Conservation (phyloP, 2,888 invertebrate species). For the Ceraclea dissimilis region DNA sequence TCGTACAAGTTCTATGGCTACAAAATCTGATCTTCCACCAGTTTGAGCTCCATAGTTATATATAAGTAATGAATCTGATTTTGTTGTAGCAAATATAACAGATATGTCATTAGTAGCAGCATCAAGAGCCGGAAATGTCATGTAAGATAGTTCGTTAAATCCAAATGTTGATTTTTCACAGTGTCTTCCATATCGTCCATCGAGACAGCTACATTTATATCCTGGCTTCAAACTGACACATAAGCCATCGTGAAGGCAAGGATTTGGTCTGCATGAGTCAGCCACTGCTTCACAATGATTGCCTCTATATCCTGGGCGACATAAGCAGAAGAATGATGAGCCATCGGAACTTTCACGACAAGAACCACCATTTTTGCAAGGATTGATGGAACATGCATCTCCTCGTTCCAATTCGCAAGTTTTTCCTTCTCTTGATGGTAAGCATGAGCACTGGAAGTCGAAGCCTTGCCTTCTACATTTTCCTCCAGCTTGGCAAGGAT, state of each 20-base stretch:
- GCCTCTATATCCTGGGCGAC: constrained; percentile 85
- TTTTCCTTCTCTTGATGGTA: constrained; percentile 70
- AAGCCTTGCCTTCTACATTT: constrained; percentile 77
- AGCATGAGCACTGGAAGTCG: constrained; percentile 79
- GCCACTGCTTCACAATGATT: constrained; percentile 83
- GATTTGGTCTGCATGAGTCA: constrained; percentile 87
- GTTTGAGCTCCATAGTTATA: constrained; percentile 87
- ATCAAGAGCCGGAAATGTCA: constrained; percentile 80
- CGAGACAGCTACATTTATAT: constrained; percentile 77
- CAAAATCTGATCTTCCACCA: constrained; percentile 85
- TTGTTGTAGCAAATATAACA: constrained; percentile 84
- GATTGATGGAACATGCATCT: constrained; percentile 76
- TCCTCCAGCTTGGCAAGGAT: constrained; percentile 79
- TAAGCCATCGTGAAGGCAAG: constrained; percentile 83
- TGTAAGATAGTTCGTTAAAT: constrained; percentile 81
- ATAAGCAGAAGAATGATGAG: constrained; percentile 84
- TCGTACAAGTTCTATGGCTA: constrained; percentile 80
- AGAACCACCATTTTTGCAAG: constrained; percentile 86
- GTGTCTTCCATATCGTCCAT: constrained; percentile 82
- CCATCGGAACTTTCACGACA: constrained; percentile 84
- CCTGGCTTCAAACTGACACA: constrained; percentile 85
- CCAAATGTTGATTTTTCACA: constrained; percentile 89
- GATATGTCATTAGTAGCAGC: constrained; percentile 87
- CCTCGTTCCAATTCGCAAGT: constrained; percentile 78
- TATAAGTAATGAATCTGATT: constrained; percentile 75